A percentile compares a stretch with the other conserved stretches of the same genome.
Evolutionary conservation across 2,797 vertebrate genomes (phyloP).

Genomic region (Crenuchus spilurus): DNA sequence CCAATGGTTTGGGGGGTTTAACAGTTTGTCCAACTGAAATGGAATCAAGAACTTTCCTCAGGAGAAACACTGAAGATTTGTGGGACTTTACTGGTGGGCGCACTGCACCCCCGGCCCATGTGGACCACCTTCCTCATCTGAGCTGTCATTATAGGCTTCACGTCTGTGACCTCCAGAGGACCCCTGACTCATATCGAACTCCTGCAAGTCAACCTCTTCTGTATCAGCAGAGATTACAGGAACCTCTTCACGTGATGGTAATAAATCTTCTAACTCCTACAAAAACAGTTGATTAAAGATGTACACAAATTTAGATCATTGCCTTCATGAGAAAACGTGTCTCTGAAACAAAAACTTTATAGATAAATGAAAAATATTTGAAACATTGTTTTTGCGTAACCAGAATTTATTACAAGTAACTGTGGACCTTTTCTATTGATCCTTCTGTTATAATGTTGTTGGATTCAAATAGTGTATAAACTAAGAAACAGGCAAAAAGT

Average conservation of each 20-base stretch:
- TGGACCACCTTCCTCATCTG: constrained; percentile 93
- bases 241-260: constrained; percentile 91
- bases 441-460: no score
- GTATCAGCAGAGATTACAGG: constrained; percentile 88
- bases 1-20: background rate
- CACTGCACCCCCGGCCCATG: constrained; percentile 98
- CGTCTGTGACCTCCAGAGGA: constrained; percentile 88
- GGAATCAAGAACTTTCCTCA: constrained; percentile 22
- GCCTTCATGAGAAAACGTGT: no score
- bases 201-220: constrained; percentile 96
- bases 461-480: no score
- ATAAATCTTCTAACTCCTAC: constrained; percentile 95
- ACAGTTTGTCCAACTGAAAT: constrained; percentile 35
- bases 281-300: constrained; percentile 18
- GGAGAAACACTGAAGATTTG: constrained; percentile 17
- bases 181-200: constrained; percentile 91
- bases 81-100: constrained; percentile 88
- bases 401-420: no score
- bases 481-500: no score
- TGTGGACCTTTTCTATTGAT: no score
- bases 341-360: no score
- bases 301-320: no score
- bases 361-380: no score
- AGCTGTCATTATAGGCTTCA: constrained; percentile 97
- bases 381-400: no score